Percentiles rank a stretch among this genome's conserved stretches.
These are phyloP conservation scores for Thunnus maccoyii DNA, from an alignment of 2,113 vertebrate species.

Conservation along the genomic window DNA sequence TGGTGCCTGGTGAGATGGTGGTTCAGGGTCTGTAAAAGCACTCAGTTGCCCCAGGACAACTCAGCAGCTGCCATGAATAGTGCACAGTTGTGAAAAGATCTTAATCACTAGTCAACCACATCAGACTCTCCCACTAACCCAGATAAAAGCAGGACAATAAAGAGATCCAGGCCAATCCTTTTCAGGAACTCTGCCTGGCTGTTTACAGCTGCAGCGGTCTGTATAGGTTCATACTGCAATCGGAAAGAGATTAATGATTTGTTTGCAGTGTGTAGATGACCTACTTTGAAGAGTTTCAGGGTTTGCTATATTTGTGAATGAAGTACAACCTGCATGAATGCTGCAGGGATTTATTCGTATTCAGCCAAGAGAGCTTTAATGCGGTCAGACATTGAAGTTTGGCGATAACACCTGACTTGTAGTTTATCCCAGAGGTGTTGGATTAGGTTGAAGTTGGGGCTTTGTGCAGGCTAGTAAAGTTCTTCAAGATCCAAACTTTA, in stretches of 20 bases:
- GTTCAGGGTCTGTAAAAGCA: background rate
- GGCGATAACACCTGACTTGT: too few relatives aligned
- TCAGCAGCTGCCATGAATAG: conserved; percentile 42
- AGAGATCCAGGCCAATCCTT: conserved; percentile 45
- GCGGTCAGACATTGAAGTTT: too few relatives aligned
- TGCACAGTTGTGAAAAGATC: conserved; percentile 45
- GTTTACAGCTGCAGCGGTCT: conserved; percentile 20
- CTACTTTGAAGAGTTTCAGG: background rate
- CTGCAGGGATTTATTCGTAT: background rate
- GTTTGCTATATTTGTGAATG: background rate
- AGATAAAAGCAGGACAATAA: conserved; percentile 54
- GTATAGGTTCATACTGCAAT: background rate
- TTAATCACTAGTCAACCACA: conserved; percentile 47
- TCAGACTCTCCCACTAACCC: conserved; percentile 66
- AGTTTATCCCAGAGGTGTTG: too few relatives aligned
- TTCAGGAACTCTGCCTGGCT: background rate
- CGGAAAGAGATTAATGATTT: conserved; percentile 3
- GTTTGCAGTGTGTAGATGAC: conserved; percentile 1
- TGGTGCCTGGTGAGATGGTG: background rate
- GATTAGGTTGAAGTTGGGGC: background rate
- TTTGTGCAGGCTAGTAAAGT: background rate
- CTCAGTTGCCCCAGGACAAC: background rate
- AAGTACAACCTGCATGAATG: background rate
- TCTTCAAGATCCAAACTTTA: background rate
- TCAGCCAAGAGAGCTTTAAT: background rate